Percentiles rank a stretch among this genome's conserved stretches.
These are phyloP conservation scores for Neofelis nebulosa DNA, from an alignment of 2,113 vertebrate genomes.

Conservation along the genomic window DNA sequence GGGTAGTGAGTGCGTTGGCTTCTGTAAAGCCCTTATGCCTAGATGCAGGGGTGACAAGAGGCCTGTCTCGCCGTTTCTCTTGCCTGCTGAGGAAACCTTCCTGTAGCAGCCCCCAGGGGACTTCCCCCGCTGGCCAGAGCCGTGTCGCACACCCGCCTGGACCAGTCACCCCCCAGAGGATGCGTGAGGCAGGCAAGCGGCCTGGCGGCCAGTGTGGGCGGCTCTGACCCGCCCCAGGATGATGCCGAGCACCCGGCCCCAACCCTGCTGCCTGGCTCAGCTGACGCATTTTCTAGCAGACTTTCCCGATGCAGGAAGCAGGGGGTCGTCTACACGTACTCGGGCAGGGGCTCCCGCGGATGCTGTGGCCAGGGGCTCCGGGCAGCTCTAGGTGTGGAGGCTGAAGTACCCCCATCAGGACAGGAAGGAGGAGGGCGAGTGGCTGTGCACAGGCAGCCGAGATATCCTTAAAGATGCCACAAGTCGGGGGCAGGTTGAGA, in stretches of 20 bases:
- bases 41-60: background rate
- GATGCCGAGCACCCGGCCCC: rapidly evolving
- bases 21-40: background rate
- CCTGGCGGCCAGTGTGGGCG: background rate
- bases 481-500: too few relatives aligned
- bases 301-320: background rate
- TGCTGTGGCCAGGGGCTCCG: background rate
- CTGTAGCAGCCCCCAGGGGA: background rate
- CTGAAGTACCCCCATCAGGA: background rate
- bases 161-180: background rate
- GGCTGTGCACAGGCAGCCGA: too few relatives aligned
- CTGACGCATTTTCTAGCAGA: too few relatives aligned
- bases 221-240: background rate
- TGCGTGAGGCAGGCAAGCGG: background rate
- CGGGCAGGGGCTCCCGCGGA: background rate
- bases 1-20: background rate
- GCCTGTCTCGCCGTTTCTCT: background rate
- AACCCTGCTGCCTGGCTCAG: background rate
- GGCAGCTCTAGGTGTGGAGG: background rate
- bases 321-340: background rate
- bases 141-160: background rate
- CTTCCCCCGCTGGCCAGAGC: background rate
- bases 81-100: too few relatives aligned
- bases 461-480: too few relatives aligned
- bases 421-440: background rate